These are phyloP conservation scores for Malurus alboscapulatus DNA, from an alignment of 2,113 vertebrate genomes.

Conservation along the genomic window DNA sequence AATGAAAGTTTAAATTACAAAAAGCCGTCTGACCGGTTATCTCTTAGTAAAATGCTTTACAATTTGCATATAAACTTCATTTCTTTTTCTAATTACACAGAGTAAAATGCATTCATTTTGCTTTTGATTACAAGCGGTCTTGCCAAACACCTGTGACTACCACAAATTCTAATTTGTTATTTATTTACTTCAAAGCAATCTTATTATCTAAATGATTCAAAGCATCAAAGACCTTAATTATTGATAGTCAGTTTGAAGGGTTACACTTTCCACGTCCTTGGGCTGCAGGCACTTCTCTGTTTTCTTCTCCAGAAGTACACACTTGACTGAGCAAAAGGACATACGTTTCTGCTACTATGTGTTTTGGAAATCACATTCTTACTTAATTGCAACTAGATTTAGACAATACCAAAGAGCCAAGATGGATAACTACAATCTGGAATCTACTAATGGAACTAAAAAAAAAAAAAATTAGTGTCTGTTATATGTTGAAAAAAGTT, in stretches of 20 bases:
- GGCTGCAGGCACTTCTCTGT: conserved; percentile 37
- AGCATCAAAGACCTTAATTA: conserved; percentile 77
- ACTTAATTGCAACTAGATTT: conserved; percentile 46
- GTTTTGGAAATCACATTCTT: conserved; percentile 42
- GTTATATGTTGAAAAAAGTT: not conserved
- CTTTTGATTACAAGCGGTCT: conserved; percentile 70
- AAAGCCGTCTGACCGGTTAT: conserved; percentile 72
- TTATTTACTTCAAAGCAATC: conserved; percentile 82
- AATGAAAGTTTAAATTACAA: conserved; percentile 78
- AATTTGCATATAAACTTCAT: conserved; percentile 83
- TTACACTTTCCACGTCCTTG: conserved; percentile 65
- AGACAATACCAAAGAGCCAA: conserved; percentile 1
- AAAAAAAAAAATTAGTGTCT: not conserved
- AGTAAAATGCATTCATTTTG: conserved; percentile 79
- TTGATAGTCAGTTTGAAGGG: conserved; percentile 71
- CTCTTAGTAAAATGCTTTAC: conserved; percentile 69
- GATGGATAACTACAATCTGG: conserved; percentile 19
- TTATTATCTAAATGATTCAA: conserved; percentile 77
- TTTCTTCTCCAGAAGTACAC: conserved; percentile 52
- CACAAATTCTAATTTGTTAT: conserved; percentile 80
- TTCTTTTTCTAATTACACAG: conserved; percentile 79
- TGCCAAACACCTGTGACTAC: conserved; percentile 84
- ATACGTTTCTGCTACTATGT: conserved; percentile 15
- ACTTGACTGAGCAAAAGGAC: conserved; percentile 23
- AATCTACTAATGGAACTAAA: not conserved